These are phyloP conservation scores for Mactra quadrangularis DNA, from an alignment of 1,140 invertebrate species.

Conservation along the genomic window DNA sequence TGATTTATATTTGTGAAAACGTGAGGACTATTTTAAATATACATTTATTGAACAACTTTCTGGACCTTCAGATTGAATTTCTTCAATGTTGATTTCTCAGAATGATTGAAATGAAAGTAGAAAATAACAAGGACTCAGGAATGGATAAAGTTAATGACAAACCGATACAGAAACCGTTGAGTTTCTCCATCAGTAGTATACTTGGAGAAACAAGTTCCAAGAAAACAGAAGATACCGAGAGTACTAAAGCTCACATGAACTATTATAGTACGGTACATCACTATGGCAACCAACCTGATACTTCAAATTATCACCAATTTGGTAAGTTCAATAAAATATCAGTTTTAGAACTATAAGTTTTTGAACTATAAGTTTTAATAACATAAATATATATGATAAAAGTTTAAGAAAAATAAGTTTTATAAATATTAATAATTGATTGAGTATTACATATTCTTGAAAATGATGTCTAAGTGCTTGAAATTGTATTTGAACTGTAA, in stretches of 20 bases:
- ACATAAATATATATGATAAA: no score
- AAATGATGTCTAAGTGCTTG: no score
- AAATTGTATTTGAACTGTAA: no score
- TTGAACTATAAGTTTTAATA: no score
- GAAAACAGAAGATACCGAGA: conserved; percentile 19
- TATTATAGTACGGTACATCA: conserved; percentile 23
- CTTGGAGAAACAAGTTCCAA: conserved; percentile 32
- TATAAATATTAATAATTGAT: no score
- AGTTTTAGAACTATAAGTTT: no score
- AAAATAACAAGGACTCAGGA: not conserved
- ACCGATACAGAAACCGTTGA: conserved; percentile 13
- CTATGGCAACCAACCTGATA: conserved; percentile 13
- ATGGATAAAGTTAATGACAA: not conserved
- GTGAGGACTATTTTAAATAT: not conserved
- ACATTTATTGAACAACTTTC: no score
- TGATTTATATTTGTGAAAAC: no score
- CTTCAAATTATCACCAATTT: conserved; percentile 11
- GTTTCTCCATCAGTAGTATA: conserved; percentile 58
- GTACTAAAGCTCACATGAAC: not conserved
- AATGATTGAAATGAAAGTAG: conserved; percentile 32
- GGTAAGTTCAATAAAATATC: conserved; percentile 33
- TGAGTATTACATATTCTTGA: no score
- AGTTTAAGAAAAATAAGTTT: no score
- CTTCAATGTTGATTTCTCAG: not conserved
- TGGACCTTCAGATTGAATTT: no score